Base-by-base conservation (phyloP, 2,797 vertebrate species). In the Oryzias dopingdopingensis region DNA sequence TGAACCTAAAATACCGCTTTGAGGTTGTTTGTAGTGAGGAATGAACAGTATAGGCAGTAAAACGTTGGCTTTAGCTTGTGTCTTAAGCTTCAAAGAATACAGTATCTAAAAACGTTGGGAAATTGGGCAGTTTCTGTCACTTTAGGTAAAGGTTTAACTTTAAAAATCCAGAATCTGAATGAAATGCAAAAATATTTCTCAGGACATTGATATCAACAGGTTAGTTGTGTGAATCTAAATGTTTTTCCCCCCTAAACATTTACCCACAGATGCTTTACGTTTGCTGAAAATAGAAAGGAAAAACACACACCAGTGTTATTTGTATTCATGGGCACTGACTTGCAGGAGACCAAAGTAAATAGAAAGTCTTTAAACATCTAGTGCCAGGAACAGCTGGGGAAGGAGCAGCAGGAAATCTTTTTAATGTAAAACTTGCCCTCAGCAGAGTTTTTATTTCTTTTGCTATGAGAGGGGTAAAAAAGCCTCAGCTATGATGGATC, bases 361-460 rank as follows among this genome's bases (percentile, higher is more conserved):
- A 65, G 60, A 41, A 63, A 52, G 50, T 45, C 48, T 63, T 17
- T 15, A 77, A 72, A 70, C 56, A 67, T 72, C 32, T 55, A 61
- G 53, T 62, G 67, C 71, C 42, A 60, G 75, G 58, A 77, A 66
- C 65, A 74, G 67, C 72, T 41, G 15, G 49, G 50, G 62, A 76
- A 59, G 52, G 65, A 72, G 62, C 75, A 71, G 68, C 72, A 75
- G 76, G 84, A 76, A 79, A 76, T 66, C 56, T 50, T 54, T 76
- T 81, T 81, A 73, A 72, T 82, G 66, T 76, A 79, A 62, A 81
- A 77, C 74, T 65, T 59, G 67, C 56, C 72, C 69, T 71, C 37
- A 69, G 23, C 45, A 13, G 56, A 1, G 56, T 68, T 53, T 49
- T 18, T 67, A 20, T 41, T 7, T 57, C 44, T 22, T 45, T 62